Conservation (phyloP, 35 echinoderm and acorn worm genomes). For the Diadema setosum region DNA sequence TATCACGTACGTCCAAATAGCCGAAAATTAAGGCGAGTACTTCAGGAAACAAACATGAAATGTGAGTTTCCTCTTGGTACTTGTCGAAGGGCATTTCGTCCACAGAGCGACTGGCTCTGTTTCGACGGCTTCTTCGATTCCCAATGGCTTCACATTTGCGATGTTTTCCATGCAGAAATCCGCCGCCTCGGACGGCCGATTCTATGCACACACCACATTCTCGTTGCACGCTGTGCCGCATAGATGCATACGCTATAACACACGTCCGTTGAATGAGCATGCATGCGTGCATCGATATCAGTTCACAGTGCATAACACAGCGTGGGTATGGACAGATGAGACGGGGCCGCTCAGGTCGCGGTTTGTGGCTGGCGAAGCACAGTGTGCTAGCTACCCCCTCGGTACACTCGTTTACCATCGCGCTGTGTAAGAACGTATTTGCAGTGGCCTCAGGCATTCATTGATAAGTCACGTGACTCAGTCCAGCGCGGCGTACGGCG, state of each 20-base stretch:
- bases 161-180: conserved; percentile 10
- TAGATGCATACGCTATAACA: background rate
- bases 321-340: background rate
- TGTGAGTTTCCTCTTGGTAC: conserved; percentile 67
- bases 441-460: conserved; percentile 22
- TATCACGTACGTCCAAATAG: conserved; percentile 95
- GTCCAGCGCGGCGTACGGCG: background rate
- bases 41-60: conserved; percentile 98
- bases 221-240: conserved; percentile 9
- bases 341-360: conserved; percentile 3
- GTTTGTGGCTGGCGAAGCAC: background rate
- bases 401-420: background rate
- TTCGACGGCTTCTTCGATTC: conserved; percentile 1
- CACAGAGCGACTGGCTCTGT: conserved; percentile 17
- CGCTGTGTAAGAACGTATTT: background rate
- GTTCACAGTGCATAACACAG: background rate
- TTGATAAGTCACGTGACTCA: background rate
- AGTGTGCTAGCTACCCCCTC: too few relatives aligned
- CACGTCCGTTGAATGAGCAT: conserved; percentile 5
- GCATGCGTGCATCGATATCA: conserved; percentile 2
- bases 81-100: conserved; percentile 79
- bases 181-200: background rate
- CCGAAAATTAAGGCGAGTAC: conserved; percentile 97
- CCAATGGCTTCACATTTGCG: conserved; percentile 9
- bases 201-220: conserved; percentile 5